A percentile compares a stretch with the other conserved stretches of the same genome.
Conservation (phyloP, 2,113 vertebrate genomes). For the Menidia beryllina region DNA sequence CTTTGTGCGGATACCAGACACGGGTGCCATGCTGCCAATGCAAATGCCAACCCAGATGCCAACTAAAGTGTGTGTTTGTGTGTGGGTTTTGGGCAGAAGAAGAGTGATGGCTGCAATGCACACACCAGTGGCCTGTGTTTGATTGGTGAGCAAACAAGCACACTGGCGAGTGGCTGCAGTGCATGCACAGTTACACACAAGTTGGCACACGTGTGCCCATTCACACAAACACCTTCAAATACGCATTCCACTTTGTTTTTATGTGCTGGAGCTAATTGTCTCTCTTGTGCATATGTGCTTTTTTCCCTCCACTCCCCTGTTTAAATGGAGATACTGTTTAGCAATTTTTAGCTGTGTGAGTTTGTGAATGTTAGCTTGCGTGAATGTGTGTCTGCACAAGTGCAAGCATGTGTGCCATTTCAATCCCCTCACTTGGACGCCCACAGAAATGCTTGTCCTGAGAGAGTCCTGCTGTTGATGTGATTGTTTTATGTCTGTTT, state of each 20-base stretch:
- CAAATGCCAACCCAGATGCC: constrained; percentile 71
- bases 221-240: constrained; percentile 18
- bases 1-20: constrained; percentile 65
- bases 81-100: constrained; percentile 41
- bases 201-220: constrained; percentile 19
- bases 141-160: constrained; percentile 68
- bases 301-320: constrained; percentile 44
- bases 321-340: constrained; percentile 72
- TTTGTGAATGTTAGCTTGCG: constrained; percentile 34
- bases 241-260: constrained; percentile 42
- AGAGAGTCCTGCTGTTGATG: constrained; percentile 75
- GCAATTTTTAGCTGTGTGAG: constrained; percentile 46
- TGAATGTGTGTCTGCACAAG: constrained; percentile 25
- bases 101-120: constrained; percentile 51
- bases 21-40: constrained; percentile 56
- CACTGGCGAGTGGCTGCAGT: constrained; percentile 41
- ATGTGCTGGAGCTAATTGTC: constrained; percentile 68
- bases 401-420: constrained; percentile 63
- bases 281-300: constrained; percentile 67
- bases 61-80: constrained; percentile 32
- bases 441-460: constrained; percentile 71
- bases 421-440: constrained; percentile 71
- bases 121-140: constrained; percentile 55
- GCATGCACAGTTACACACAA: constrained; percentile 24
- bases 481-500: constrained; percentile 73